Base-by-base conservation (phyloP, 2,888 invertebrate species). In the Synanthedon andrenaeformis region DNA sequence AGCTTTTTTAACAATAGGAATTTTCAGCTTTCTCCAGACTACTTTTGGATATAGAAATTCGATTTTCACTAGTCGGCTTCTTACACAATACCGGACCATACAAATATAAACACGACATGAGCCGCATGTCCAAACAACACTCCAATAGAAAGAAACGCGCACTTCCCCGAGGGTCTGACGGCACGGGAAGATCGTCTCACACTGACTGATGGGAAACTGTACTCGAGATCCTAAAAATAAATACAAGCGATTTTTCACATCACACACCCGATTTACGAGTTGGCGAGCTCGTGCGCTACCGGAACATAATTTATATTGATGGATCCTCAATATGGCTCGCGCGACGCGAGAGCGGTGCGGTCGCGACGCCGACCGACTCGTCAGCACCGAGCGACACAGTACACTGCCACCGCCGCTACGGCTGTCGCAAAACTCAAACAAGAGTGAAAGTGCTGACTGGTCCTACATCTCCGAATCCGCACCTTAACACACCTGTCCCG, bases 401-500 rank as follows among this genome's bases (percentile, higher is more conserved):
- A 14, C 14, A 23, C 14, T 50, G 23, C 19, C 50, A 11, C 19
- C 12, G 66, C 62, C 65, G 61, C 70, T 64, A 61, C 66, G 61
- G 67, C 67, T 67, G 74, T 67, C 75, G 70, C 71, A 68, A 41
- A 73, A 63, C 56, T 19, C 52, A 55, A 58, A 57, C 72, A 82
- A 85, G 73, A 87, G 87, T 87, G 87, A 87, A 87, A 87, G 87
- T 84, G 76, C 75, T 72, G 72, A 71, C 72, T 76, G 70, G 67
- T 52, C 51, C 69, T 69, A 66, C 74, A 78, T 81, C 83, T 80
- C 76, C 59, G 62, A 62, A 61, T 60, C 65, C 70, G 67, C 66
- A 65, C 66, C 71, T 64, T 64, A 66, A 65, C 72, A 71, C 74
- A 79, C 82, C 81, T 79, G 78, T 45, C 45, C 71, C 65, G 12